Evolutionary conservation across 2,888 invertebrate species (phyloP).

Genomic region (Tanypteryx hageni): DNA sequence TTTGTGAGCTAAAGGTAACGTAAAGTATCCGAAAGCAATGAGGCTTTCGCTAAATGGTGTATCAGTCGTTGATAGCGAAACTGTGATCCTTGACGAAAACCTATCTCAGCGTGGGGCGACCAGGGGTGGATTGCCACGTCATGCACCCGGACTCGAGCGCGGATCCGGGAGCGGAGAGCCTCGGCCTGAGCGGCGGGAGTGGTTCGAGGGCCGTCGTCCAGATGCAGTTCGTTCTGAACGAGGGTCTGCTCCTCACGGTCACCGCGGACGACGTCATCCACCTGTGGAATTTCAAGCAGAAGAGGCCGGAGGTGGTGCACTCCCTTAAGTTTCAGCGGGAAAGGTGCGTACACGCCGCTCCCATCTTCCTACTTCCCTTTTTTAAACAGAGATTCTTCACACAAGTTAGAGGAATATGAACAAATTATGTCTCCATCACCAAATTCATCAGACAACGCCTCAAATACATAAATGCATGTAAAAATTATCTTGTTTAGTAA

Average conservation of each 20-base stretch:
- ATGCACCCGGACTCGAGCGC: constrained; percentile 85
- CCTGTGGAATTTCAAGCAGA: constrained; percentile 98
- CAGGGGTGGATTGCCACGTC: constrained; percentile 97
- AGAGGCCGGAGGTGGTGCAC: constrained; percentile 95
- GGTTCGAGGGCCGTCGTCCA: constrained; percentile 84
- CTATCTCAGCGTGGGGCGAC: constrained; percentile 90
- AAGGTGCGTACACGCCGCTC: constrained; percentile 80
- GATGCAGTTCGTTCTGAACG: constrained; percentile 96
- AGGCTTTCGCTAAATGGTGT: background rate
- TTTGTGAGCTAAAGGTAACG: too few species aligned
- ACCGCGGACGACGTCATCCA: constrained; percentile 98
- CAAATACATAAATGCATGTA: too few species aligned
- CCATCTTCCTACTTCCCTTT: background rate
- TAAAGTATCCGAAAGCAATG: background rate
- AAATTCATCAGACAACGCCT: too few species aligned
- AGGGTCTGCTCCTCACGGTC: constrained; percentile 96
- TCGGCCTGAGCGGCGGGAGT: constrained; percentile 37
- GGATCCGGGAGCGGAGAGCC: constrained; percentile 63
- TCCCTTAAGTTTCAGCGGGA: constrained; percentile 98
- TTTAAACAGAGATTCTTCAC: background rate
- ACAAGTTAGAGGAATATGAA: too few species aligned
- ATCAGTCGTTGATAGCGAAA: background rate
- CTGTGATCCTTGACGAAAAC: constrained; percentile 68
- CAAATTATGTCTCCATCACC: too few species aligned
- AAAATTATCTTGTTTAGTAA: too few species aligned